phyloP scores from a whole-genome alignment of 35 echinoderm and acorn worm species.

The Heliocidaris erythrogramma region DNA sequence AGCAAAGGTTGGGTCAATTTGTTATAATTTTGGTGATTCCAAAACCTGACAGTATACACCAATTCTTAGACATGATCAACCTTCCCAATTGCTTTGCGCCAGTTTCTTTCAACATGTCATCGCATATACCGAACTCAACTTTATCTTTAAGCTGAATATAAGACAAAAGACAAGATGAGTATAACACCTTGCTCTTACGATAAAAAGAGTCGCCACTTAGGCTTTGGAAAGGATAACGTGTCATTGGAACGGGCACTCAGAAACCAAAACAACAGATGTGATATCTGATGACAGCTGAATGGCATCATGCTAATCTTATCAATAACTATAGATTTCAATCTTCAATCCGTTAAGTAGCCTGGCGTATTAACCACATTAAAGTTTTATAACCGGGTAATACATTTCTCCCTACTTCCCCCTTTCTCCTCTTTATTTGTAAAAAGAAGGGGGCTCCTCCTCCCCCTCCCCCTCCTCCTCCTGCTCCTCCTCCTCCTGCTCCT shows the following conservation, averaged over 20 bases:
- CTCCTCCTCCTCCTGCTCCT: too few relatives aligned
- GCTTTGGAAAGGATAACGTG: neutral
- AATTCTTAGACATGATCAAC: too few relatives aligned
- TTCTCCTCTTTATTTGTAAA: neutral
- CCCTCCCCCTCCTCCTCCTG: too few relatives aligned
- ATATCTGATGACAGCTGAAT: neutral
- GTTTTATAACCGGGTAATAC: neutral
- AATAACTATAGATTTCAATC: constrained; percentile 6
- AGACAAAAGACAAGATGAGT: neutral
- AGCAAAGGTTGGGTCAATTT: too few relatives aligned
- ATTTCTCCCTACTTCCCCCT: neutral
- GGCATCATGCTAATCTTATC: neutral
- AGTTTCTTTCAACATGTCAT: too few relatives aligned
- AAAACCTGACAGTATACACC: too few relatives aligned
- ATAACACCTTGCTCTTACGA: neutral
- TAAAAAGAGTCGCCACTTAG: neutral
- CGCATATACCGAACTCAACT: too few relatives aligned
- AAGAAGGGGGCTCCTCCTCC: too few relatives aligned
- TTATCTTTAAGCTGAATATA: too few relatives aligned
- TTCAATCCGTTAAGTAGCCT: neutral
- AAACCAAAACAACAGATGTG: neutral
- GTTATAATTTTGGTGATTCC: too few relatives aligned
- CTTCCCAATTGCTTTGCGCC: too few relatives aligned
- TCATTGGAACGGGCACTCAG: neutral
- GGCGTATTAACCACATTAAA: neutral